Conservation (phyloP, 92 coral and sea anemone species). For the Meandrina meandrites region DNA sequence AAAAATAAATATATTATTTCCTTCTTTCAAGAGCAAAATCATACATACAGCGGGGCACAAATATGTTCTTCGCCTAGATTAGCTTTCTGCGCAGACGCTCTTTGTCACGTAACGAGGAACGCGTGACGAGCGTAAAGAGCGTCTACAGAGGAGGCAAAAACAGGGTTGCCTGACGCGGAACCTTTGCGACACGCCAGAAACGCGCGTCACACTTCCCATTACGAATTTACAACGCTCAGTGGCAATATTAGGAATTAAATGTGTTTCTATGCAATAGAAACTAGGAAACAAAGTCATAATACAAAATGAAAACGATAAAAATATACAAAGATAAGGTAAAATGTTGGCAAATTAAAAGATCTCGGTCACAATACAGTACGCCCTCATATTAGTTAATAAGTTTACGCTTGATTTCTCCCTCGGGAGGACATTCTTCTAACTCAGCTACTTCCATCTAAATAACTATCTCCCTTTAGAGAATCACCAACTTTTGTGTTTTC, state of each 20-base stretch:
- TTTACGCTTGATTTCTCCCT: not conserved
- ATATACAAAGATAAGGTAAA: conserved; percentile 33
- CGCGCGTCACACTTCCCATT: not conserved
- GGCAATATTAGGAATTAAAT: not conserved
- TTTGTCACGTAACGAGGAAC: too few relatives aligned
- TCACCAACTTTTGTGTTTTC: not conserved
- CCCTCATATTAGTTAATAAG: not conserved
- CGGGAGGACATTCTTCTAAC: not conserved
- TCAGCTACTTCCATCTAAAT: not conserved
- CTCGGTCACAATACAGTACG: not conserved
- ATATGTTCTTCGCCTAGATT: not conserved
- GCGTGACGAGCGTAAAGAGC: too few relatives aligned
- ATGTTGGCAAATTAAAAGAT: conserved; percentile 25
- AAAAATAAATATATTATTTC: conserved; percentile 46
- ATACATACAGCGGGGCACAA: conserved; percentile 19
- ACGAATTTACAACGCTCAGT: not conserved
- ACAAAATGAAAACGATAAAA: conserved; percentile 35
- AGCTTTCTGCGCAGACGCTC: not conserved
- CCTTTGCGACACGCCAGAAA: not conserved
- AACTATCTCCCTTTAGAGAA: not conserved
- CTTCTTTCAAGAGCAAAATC: conserved; percentile 1
- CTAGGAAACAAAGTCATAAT: conserved; percentile 5
- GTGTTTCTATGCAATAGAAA: not conserved
- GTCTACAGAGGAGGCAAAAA: not conserved
- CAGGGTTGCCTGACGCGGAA: not conserved